Percentiles rank a stretch among this genome's conserved stretches.
Evolutionary conservation across 2,113 vertebrate species (phyloP).

Genomic region (Lepidothrix coronata): DNA sequence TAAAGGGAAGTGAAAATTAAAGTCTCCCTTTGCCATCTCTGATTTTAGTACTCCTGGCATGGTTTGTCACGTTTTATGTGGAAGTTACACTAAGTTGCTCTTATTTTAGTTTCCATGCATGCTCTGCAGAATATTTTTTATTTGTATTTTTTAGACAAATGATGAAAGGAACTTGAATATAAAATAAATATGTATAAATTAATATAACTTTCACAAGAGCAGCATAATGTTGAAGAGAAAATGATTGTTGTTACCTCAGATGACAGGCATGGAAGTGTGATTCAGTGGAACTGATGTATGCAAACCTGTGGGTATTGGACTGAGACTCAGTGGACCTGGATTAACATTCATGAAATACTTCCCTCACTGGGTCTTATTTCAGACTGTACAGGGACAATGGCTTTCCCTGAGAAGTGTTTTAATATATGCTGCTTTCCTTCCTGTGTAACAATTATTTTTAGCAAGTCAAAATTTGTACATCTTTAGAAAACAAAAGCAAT

Average conservation of each 20-base stretch:
- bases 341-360: slow-evolving; percentile 9
- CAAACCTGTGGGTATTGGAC: neutral
- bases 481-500: neutral
- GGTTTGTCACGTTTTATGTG: neutral
- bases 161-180: neutral
- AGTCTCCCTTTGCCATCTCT: neutral
- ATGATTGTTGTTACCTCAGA: neutral
- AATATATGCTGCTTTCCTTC: neutral
- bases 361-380: neutral
- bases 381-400: neutral
- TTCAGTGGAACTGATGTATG: neutral
- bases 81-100: neutral
- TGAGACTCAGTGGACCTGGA: neutral
- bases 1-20: neutral
- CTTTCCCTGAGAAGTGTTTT: neutral
- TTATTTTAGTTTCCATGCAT: neutral
- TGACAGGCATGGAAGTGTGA: neutral
- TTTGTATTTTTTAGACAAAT: neutral
- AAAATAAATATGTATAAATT: neutral
- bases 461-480: neutral
- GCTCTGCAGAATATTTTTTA: neutral
- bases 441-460: neutral
- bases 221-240: neutral
- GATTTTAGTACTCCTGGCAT: neutral
- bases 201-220: neutral